These are phyloP conservation scores for Tetranychus piercei DNA, from an alignment of 2,888 invertebrate genomes.

Conservation along the genomic window DNA sequence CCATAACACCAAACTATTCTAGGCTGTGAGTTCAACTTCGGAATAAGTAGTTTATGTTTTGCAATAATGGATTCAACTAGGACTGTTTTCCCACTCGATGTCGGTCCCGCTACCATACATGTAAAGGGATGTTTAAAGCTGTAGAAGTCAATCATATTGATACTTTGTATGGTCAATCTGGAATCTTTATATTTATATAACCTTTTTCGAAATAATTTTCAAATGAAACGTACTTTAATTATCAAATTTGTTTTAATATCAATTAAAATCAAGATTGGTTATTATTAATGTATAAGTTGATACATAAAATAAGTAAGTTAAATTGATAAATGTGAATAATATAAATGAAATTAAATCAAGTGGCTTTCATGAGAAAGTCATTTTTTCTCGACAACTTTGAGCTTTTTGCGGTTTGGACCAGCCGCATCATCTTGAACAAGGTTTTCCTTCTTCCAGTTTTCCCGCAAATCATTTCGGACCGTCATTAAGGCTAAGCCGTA, in stretches of 20 bases:
- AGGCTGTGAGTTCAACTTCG: background rate
- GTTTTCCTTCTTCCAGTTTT: background rate
- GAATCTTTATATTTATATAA: background rate
- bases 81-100: slow-evolving; percentile 17
- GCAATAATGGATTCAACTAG: slow-evolving; percentile 6
- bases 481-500: background rate
- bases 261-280: too few species aligned
- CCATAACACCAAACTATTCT: slow-evolving; percentile 14
- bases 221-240: too few species aligned
- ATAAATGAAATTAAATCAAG: too few species aligned
- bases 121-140: slow-evolving; percentile 16
- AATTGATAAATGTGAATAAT: too few species aligned
- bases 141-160: background rate
- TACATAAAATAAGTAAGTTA: too few species aligned
- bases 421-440: background rate
- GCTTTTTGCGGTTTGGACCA: background rate
- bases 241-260: background rate
- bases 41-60: background rate
- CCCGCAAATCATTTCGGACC: background rate
- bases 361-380: background rate
- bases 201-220: background rate
- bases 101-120: slow-evolving; percentile 14
- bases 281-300: too few species aligned
- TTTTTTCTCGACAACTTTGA: background rate
- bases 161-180: too few species aligned